A percentile compares a stretch with the other conserved stretches of the same genome.
phyloP scores from a whole-genome alignment of 2,113 vertebrate genomes.

The Alouatta palliata region DNA sequence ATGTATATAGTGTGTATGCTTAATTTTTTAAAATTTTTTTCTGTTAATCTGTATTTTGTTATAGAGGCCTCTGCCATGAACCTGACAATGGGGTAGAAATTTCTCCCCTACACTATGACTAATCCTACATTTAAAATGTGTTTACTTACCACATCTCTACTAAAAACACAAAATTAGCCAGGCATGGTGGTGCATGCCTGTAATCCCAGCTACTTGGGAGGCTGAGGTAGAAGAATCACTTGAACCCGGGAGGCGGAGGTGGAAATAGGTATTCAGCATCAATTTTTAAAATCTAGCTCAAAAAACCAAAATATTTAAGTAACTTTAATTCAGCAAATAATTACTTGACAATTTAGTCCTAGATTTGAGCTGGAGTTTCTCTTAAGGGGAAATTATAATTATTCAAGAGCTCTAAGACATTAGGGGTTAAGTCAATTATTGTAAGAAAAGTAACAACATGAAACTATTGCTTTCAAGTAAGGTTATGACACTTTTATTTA shows the following conservation, averaged over 20 bases:
- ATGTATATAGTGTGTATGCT: neutral
- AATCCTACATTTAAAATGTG: neutral
- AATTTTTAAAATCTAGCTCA: neutral
- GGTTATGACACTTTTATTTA: neutral
- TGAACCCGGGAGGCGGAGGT: neutral
- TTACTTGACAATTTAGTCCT: neutral
- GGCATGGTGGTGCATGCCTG: too few species aligned
- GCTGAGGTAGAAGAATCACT: too few species aligned
- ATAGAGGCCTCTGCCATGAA: neutral
- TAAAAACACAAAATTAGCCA: too few species aligned
- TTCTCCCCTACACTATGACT: neutral
- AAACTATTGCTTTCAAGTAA: neutral
- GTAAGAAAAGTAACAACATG: neutral
- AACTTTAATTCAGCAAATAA: slow-evolving; percentile 12
- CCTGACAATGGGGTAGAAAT: neutral
- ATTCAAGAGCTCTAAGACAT: neutral
- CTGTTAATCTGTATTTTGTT: neutral
- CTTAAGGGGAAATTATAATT: neutral
- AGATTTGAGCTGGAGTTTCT: neutral
- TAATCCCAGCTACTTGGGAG: too few species aligned
- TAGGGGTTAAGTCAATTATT: neutral
- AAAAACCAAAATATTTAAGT: neutral
- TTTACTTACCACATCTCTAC: neutral
- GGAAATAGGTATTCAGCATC: neutral
- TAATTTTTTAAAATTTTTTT: neutral